Conservation (phyloP, 2,888 invertebrate genomes). For the Helleia helle region DNA sequence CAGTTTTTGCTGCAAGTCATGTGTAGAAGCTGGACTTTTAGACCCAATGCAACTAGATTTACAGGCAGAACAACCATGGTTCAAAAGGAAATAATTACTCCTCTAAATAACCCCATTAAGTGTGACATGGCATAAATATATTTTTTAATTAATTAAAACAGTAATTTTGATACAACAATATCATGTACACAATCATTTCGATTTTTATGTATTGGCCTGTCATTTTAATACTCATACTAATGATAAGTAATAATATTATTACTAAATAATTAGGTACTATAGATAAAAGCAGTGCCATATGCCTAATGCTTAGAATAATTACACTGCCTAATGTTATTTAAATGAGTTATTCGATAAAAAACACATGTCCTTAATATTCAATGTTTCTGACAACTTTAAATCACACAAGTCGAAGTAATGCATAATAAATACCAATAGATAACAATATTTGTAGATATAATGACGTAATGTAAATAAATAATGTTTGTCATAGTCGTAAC, state of each 20-base stretch:
- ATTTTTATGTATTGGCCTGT: background rate
- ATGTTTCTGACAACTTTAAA: no score
- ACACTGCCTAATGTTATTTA: no score
- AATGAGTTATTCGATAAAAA: no score
- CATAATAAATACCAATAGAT: slow-evolving; percentile 19
- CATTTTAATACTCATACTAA: background rate
- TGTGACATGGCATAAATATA: background rate
- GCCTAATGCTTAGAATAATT: no score
- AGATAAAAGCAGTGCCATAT: slow-evolving; percentile 12
- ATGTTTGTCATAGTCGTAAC: slow-evolving; percentile 19
- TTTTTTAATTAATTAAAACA: background rate
- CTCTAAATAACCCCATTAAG: background rate
- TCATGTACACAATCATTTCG: background rate
- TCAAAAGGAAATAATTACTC: slow-evolving; percentile 18
- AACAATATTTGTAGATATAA: slow-evolving; percentile 19
- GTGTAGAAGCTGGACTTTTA: slow-evolving; percentile 88
- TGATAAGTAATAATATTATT: no score
- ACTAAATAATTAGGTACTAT: no score
- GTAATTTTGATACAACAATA: background rate
- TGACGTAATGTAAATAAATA: slow-evolving; percentile 23
- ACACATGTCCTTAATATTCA: no score
- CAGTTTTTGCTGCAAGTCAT: slow-evolving; percentile 94
- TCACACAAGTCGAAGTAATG: no score
- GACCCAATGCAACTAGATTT: slow-evolving; percentile 35
- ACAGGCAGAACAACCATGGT: slow-evolving; percentile 39